Conservation (phyloP, 2,797 vertebrate species). For the Gobionotothen gibberifrons region DNA sequence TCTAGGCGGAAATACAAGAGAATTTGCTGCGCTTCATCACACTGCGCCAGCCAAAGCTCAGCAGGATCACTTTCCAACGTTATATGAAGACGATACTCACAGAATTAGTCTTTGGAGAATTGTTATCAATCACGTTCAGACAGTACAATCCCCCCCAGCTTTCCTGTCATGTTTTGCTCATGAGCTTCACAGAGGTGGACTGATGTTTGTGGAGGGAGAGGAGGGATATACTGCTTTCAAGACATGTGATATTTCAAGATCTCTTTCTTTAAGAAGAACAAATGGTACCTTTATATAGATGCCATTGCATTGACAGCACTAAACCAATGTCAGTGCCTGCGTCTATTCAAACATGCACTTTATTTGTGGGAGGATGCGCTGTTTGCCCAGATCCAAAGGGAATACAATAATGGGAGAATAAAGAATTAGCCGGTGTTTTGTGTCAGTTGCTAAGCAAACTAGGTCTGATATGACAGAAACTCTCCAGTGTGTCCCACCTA, state of each 20-base stretch:
- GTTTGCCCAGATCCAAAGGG: slow-evolving; percentile 31
- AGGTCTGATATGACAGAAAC: slow-evolving; percentile 52
- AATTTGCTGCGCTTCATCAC: slow-evolving; percentile 8
- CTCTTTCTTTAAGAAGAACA: slow-evolving; percentile 1
- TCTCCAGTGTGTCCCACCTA: slow-evolving; percentile 57
- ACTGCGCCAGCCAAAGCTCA: not conserved
- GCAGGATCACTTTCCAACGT: slow-evolving; percentile 17
- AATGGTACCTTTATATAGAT: not conserved
- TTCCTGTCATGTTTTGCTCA: slow-evolving; percentile 34
- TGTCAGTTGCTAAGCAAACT: slow-evolving; percentile 76
- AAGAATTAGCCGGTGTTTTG: slow-evolving; percentile 54
- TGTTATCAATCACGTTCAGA: slow-evolving; percentile 28
- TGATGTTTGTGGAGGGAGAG: slow-evolving; percentile 9
- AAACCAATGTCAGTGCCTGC: not conserved
- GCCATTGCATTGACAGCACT: not conserved
- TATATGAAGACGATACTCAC: not conserved
- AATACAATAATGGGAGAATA: slow-evolving; percentile 56
- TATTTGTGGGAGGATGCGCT: slow-evolving; percentile 6
- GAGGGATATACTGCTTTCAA: slow-evolving; percentile 22
- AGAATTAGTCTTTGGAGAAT: slow-evolving; percentile 33
- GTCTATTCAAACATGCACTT: not conserved
- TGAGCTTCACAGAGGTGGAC: slow-evolving; percentile 24
- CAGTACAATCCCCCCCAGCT: slow-evolving; percentile 34
- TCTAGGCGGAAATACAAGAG: not conserved
- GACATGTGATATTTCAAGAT: slow-evolving; percentile 6